Conservation (phyloP, 2,888 invertebrate genomes). For the Plebejus anna region DNA sequence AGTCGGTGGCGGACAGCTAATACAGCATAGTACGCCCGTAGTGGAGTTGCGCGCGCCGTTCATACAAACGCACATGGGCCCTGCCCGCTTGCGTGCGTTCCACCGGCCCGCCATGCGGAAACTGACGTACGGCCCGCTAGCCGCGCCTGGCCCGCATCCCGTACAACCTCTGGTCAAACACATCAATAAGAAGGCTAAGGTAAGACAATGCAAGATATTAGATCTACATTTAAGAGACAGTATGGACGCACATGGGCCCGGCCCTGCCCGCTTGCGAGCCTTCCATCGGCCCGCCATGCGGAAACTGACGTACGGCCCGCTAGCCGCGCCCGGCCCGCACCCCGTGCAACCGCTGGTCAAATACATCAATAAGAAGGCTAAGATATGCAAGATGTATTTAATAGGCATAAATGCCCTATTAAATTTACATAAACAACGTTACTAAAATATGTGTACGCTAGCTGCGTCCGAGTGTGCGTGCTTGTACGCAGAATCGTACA, state of each 20-base stretch:
- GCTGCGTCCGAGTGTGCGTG: too few relatives aligned
- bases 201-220: slow-evolving; percentile 41
- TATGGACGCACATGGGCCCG: slow-evolving; percentile 94
- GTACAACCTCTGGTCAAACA: slow-evolving; percentile 93
- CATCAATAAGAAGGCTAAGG: slow-evolving; percentile 94
- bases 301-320: slow-evolving; percentile 89
- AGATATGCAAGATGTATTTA: slow-evolving; percentile 62
- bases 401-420: too few relatives aligned
- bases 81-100: slow-evolving; percentile 88
- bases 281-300: slow-evolving; percentile 97
- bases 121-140: slow-evolving; percentile 89
- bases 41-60: slow-evolving; percentile 96
- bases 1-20: slow-evolving; percentile 93
- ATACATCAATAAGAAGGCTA: slow-evolving; percentile 94
- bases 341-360: slow-evolving; percentile 91
- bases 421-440: too few relatives aligned
- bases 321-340: slow-evolving; percentile 88
- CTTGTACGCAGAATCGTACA: too few relatives aligned
- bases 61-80: slow-evolving; percentile 95
- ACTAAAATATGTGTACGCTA: too few relatives aligned
- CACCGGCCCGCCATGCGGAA: slow-evolving; percentile 95
- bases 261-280: slow-evolving; percentile 82
- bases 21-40: slow-evolving; percentile 98
- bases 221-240: too few relatives aligned
- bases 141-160: slow-evolving; percentile 86